Evolutionary conservation across 2,113 vertebrate genomes (phyloP), one percentile per base, ranked within the genome.

Genomic region (Triplophysa dalaica): DNA sequence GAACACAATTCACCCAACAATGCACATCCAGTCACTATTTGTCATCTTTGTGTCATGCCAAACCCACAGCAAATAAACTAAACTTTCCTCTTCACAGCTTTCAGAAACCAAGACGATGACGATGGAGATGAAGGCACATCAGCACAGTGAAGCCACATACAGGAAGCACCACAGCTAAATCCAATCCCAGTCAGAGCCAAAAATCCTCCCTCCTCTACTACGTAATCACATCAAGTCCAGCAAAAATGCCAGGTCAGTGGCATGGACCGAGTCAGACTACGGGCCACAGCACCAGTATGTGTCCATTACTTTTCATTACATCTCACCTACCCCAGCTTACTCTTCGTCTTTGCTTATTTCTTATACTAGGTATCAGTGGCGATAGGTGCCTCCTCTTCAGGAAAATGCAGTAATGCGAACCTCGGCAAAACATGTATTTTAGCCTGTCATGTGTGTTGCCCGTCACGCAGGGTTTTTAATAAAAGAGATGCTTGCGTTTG

Each of bases 141-240:
- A 95, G 94, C 87, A 95, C 94, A 21, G 70, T 83, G 8, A 85
- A 90, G 73, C 7, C 90, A 79, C 85, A 70, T 52, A 81, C 90
- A 0, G 92, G 93, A 79, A 90, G 89, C 79, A 91, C 86, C 87
- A 97, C 95, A 0, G 93, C 96, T 76, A 93, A 94, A 66, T 85
- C 94, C 84, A 97, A 96, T 86, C 90, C 93, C 86, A 96, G 94
- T 26, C 79, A 93, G 24, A 94, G 91, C 0, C 91, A 94, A 85
- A 82, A 90, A 0, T 95, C 96, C 52, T 95, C 96, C 75, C 95
- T 95, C 88, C 94, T 97, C 60, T 93, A 96, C 79, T 97, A 97
- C 19, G 95, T 97, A 84, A 96, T 97, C 92, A 99, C 97, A 77
- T 95, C 96, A 87, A 97, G 96, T 89, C 97, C 97, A 19, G 95